Evolutionary conservation across 1,140 invertebrate genomes (phyloP).

Genomic region (Episyrphus balteatus): DNA sequence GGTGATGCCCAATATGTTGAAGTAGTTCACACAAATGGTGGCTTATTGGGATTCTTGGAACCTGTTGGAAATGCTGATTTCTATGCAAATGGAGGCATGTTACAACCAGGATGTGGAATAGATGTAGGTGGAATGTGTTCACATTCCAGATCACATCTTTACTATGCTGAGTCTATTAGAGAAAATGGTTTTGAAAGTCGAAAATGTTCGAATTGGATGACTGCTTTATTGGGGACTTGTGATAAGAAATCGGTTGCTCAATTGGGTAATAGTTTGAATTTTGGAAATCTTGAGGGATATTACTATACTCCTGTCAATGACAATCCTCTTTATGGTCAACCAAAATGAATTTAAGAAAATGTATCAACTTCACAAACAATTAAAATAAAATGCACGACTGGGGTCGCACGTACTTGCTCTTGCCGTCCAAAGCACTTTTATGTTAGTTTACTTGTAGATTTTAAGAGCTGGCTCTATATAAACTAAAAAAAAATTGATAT

Average conservation of each 20-base stretch:
- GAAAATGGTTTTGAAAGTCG: constrained; percentile 15
- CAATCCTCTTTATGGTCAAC: constrained; percentile 15
- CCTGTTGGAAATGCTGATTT: too few relatives aligned
- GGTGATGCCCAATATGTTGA: constrained; percentile 57
- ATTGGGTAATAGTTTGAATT: constrained; percentile 15
- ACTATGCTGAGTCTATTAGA: constrained; percentile 25
- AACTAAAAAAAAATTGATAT: too few relatives aligned
- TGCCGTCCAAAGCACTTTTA: too few relatives aligned
- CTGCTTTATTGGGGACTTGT: constrained; percentile 18
- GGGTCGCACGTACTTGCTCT: too few relatives aligned
- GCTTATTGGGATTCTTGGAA: too few relatives aligned
- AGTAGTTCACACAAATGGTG: constrained; percentile 66
- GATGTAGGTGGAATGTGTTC: constrained; percentile 33
- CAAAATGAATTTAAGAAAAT: too few relatives aligned
- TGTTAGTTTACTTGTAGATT: too few relatives aligned
- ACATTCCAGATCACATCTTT: constrained; percentile 21
- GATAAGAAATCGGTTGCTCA: constrained; percentile 16
- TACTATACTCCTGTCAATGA: constrained; percentile 22
- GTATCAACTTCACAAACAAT: too few relatives aligned
- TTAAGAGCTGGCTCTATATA: too few relatives aligned
- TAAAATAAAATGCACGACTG: too few relatives aligned
- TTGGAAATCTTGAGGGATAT: constrained; percentile 10
- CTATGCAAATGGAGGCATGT: constrained; percentile 45
- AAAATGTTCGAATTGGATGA: constrained; percentile 10
- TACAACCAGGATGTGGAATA: constrained; percentile 48